Base-by-base conservation (phyloP, 2,888 invertebrate genomes). In the Dryocosmus kuriphilus region DNA sequence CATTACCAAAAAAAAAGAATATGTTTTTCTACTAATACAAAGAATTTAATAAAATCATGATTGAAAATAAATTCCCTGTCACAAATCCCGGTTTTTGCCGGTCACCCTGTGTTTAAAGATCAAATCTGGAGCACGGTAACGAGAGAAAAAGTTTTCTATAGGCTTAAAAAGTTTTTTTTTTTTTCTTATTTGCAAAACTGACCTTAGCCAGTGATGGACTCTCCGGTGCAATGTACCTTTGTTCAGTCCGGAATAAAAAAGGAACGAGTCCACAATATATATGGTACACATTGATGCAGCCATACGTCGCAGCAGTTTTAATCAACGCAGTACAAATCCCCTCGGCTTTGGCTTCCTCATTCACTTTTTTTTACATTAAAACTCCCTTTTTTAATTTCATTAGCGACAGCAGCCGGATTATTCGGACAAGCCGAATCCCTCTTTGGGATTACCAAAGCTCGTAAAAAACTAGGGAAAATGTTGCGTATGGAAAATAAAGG, bases 251-350 rank as follows among this genome's bases (percentile, higher is more conserved):
- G 14, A n/a, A 51, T 46, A 32, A 51, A 71, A 65, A 71, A 60
- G 60, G 35, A 74, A 74, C 2, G 24, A 32, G 24, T 74, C 60
- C 30, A 61, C 57, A 67, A 74, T 55, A 74, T 60, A 76, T 67
- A 76, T 76, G 16, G 80, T 74, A 75, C 57, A 76, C 61, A 78
- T 83, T 83, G 85, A 87, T 87, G 89, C 88, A 88, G 88, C 88
- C 89, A 86, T 88, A 88, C 85, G 85, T 87, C 84, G 85, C 82
- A 88, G 87, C 87, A 87, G 88, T 90, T 90, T 89, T 89, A 90
- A 90, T 90, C 90, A 90, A 90, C 90, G 90, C 88, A 84, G 85
- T 84, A 86, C 85, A 89, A 90, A 90, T 90, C 89, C 89, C 85
- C 86, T 86, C 86, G 83, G 83, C 86, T 86, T 86, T 85, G 82